Conservation (phyloP, 2,797 vertebrate genomes). For the Pristis pectinata region DNA sequence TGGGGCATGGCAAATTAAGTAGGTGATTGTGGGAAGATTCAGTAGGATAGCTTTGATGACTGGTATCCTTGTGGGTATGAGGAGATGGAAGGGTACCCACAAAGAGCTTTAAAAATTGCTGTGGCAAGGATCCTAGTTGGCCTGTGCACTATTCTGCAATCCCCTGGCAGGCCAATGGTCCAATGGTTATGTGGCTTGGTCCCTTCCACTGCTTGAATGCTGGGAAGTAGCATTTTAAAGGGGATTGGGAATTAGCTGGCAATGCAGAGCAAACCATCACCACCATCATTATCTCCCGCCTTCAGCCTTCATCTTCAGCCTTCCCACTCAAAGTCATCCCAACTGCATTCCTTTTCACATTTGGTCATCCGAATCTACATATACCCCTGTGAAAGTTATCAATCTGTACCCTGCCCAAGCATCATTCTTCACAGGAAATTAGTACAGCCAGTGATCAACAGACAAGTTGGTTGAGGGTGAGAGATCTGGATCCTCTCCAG, state of each 20-base stretch:
- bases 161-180: too few species aligned
- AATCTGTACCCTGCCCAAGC: background rate
- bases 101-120: too few species aligned
- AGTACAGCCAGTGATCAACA: background rate
- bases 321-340: too few species aligned
- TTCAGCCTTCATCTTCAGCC: background rate
- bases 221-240: background rate
- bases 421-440: background rate
- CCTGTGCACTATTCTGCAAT: too few species aligned
- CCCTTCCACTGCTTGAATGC: background rate
- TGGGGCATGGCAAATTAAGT: too few species aligned
- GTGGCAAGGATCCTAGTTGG: too few species aligned
- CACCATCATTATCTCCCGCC: background rate
- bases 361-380: background rate
- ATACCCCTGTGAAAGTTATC: background rate
- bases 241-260: background rate
- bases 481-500: background rate
- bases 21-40: too few species aligned
- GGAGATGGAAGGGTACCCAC: too few species aligned
- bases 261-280: background rate
- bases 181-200: background rate
- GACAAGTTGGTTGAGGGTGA: background rate
- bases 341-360: background rate
- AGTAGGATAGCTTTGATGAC: too few species aligned
- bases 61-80: too few species aligned